phyloP scores from a whole-genome alignment of 2,797 vertebrate species.

The Tiaroga cobitis region DNA sequence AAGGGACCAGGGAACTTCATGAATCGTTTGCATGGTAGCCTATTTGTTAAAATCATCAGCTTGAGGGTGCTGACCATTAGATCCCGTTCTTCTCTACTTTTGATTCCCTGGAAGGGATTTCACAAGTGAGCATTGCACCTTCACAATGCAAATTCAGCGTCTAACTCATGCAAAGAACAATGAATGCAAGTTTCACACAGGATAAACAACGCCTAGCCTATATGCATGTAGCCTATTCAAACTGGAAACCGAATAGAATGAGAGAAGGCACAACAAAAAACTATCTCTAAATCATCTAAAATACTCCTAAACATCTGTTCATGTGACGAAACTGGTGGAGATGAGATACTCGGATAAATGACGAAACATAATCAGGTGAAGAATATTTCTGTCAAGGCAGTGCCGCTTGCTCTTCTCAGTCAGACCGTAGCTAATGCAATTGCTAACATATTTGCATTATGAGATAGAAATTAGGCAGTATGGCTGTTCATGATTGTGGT shows the following conservation, averaged over 20 bases:
- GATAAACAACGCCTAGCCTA: background rate
- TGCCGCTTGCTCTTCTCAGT: background rate
- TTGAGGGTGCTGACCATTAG: background rate
- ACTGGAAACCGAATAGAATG: background rate
- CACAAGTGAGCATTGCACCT: background rate
- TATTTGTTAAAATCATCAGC: background rate
- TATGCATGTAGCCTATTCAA: background rate
- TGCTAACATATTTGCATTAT: background rate
- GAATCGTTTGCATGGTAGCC: background rate
- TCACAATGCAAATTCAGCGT: conserved; percentile 31
- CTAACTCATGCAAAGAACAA: conserved; percentile 15
- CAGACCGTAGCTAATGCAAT: background rate
- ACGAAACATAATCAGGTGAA: background rate
- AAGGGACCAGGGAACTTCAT: background rate
- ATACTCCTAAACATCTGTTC: background rate
- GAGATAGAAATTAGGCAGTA: background rate
- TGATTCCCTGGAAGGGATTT: background rate
- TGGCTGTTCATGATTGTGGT: background rate
- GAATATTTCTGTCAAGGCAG: background rate
- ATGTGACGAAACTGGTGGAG: background rate
- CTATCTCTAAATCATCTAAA: background rate
- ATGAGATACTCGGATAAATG: background rate
- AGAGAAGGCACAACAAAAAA: background rate
- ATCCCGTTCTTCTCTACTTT: background rate
- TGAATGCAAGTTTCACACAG: conserved; percentile 13